These are phyloP conservation scores for Syrrhaptes paradoxus DNA, from an alignment of 2,113 vertebrate species.

Conservation along the genomic window DNA sequence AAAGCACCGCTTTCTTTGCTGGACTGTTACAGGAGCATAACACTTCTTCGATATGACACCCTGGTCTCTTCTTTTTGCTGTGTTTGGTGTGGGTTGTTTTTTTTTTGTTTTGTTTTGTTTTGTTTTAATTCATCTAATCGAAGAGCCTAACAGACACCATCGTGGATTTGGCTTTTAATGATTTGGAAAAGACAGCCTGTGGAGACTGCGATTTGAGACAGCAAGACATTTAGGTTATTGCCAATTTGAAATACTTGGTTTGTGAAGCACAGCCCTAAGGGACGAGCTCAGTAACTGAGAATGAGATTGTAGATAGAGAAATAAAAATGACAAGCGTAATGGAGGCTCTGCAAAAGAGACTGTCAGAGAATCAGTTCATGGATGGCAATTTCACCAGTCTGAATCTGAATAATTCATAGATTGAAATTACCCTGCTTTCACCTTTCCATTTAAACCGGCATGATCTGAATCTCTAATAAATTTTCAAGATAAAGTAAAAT, in stretches of 20 bases:
- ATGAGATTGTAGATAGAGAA: slow-evolving; percentile 83
- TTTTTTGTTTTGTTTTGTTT: background rate
- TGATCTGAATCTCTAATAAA: slow-evolving; percentile 86
- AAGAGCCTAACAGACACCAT: slow-evolving; percentile 71
- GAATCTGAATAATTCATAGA: slow-evolving; percentile 89
- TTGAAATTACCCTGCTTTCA: slow-evolving; percentile 86
- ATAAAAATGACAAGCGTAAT: slow-evolving; percentile 85
- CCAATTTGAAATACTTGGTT: slow-evolving; percentile 81
- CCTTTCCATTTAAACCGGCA: slow-evolving; percentile 83
- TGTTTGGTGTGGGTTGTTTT: background rate
- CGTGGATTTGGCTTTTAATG: slow-evolving; percentile 77
- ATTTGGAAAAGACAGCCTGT: slow-evolving; percentile 76
- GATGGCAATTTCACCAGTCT: slow-evolving; percentile 81
- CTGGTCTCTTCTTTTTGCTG: slow-evolving; percentile 24
- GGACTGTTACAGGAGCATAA: slow-evolving; percentile 71
- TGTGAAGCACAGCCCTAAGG: slow-evolving; percentile 81
- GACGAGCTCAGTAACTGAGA: slow-evolving; percentile 75
- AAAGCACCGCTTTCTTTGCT: slow-evolving; percentile 71
- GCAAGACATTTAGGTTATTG: slow-evolving; percentile 79
- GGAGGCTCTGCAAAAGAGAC: slow-evolving; percentile 77
- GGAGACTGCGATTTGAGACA: slow-evolving; percentile 75
- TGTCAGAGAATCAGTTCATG: slow-evolving; percentile 79
- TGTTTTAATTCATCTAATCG: slow-evolving; percentile 59
- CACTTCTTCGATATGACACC: slow-evolving; percentile 49
- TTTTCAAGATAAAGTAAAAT: slow-evolving; percentile 83